A percentile compares a stretch with the other conserved stretches of the same genome.
Conservation (phyloP, 2,888 invertebrate genomes). For the Celastrina argiolus region DNA sequence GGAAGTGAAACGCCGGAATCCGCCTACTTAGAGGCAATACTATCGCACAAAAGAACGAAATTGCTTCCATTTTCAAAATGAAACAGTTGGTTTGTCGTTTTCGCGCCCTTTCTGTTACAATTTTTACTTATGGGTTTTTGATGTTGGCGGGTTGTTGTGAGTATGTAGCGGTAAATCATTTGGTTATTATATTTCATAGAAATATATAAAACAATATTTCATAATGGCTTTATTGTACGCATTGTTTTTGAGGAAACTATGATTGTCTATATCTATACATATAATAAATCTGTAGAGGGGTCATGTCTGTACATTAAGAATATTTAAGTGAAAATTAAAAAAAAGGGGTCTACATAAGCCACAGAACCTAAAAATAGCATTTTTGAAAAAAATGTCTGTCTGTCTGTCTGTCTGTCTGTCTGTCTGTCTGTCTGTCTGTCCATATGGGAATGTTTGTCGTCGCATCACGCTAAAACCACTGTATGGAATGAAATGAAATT, state of each 20-base stretch:
- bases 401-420: too few relatives aligned
- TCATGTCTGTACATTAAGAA: too few relatives aligned
- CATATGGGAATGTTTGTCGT: too few relatives aligned
- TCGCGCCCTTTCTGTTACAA: constrained; percentile 56
- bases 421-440: too few relatives aligned
- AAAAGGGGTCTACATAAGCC: too few relatives aligned
- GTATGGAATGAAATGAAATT: too few relatives aligned
- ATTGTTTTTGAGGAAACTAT: not conserved
- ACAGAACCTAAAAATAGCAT: too few relatives aligned
- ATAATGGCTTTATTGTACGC: not conserved
- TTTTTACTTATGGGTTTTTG: constrained; percentile 38
- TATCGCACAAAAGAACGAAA: constrained; percentile 63
- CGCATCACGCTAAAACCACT: too few relatives aligned
- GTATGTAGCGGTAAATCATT: constrained; percentile 13
- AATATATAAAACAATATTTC: constrained; percentile 9
- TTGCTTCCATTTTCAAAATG: constrained; percentile 65
- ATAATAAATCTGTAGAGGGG: too few relatives aligned
- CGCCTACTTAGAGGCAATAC: constrained; percentile 63
- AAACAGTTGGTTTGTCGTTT: constrained; percentile 67
- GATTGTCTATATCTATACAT: too few relatives aligned
- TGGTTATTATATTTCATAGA: not conserved
- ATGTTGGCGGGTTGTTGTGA: constrained; percentile 58
- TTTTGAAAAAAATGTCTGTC: too few relatives aligned
- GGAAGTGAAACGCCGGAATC: constrained; percentile 52
- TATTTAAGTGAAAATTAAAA: too few relatives aligned